Percentiles rank a stretch among this genome's conserved stretches.
phyloP scores from a whole-genome alignment of 1,140 invertebrate species.

The Mya arenaria region DNA sequence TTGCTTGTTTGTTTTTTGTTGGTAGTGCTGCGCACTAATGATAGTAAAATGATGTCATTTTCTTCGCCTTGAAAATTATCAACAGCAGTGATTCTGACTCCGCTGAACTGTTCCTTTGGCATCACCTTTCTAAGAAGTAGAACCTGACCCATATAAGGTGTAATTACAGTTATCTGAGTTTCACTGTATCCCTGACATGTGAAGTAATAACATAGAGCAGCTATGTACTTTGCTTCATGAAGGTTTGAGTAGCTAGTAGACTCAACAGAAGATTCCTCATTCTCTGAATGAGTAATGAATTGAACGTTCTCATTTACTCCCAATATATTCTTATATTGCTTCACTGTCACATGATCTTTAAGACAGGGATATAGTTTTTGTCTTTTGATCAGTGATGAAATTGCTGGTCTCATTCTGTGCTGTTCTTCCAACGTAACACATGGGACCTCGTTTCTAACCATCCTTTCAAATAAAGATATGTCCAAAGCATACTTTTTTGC shows the following conservation, averaged over 20 bases:
- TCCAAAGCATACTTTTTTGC: conserved; percentile 78
- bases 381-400: conserved; percentile 72
- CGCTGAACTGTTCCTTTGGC: conserved; percentile 57
- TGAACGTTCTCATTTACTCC: conserved; percentile 76
- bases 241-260: conserved; percentile 71
- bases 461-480: conserved; percentile 81
- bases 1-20: conserved; percentile 65
- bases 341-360: conserved; percentile 70
- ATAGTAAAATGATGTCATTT: conserved; percentile 90
- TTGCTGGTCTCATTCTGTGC: conserved; percentile 82
- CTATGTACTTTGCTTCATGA: conserved; percentile 74
- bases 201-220: conserved; percentile 71
- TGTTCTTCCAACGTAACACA: conserved; percentile 77
- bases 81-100: conserved; percentile 84
- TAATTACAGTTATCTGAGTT: conserved; percentile 78
- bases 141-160: conserved; percentile 78
- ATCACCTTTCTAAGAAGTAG: conserved; percentile 61
- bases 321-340: conserved; percentile 65
- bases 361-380: conserved; percentile 77
- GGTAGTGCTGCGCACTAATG: conserved; percentile 87
- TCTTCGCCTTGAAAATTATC: conserved; percentile 90
- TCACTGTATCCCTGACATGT: conserved; percentile 74
- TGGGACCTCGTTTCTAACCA: conserved; percentile 76
- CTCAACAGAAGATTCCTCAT: conserved; percentile 68
- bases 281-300: conserved; percentile 75